Percentiles rank a stretch among this genome's conserved stretches.
phyloP scores from a whole-genome alignment of 2,113 vertebrate species.

The Channa argus region DNA sequence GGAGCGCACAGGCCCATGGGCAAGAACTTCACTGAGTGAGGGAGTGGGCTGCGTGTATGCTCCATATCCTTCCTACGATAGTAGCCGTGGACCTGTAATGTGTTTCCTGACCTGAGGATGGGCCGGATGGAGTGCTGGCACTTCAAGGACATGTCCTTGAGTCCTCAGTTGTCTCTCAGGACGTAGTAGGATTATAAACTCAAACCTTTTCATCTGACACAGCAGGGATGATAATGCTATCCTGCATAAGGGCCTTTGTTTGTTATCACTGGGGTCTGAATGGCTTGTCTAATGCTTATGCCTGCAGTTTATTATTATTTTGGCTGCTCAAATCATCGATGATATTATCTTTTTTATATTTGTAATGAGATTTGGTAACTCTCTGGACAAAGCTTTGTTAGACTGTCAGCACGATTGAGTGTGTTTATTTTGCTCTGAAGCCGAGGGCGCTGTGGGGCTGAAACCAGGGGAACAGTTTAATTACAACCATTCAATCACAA shows the following conservation, averaged over 20 bases:
- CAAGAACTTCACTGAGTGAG: conserved; percentile 34
- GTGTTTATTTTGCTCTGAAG: conserved; percentile 69
- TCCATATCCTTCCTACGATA: conserved; percentile 80
- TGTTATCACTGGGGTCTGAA: conserved; percentile 37
- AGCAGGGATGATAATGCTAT: conserved; percentile 33
- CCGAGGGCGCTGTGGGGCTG: conserved; percentile 30
- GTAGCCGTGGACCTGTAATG: conserved; percentile 64
- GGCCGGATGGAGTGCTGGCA: conserved; percentile 77
- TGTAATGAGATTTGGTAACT: conserved; percentile 42
- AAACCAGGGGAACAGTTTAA: conserved; percentile 72
- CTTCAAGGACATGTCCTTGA: conserved; percentile 84
- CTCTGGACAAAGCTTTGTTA: conserved; percentile 33
- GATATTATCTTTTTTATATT: conserved; percentile 55
- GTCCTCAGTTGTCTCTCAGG: conserved; percentile 58
- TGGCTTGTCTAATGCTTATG: conserved; percentile 16
- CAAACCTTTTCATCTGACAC: conserved; percentile 65
- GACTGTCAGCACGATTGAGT: conserved; percentile 41
- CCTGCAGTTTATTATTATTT: conserved; percentile 40
- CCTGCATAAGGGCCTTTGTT: conserved; percentile 39
- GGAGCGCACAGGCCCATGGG: conserved; percentile 16
- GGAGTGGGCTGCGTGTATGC: conserved; percentile 37
- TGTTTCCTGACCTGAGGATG: conserved; percentile 83
- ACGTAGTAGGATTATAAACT: conserved; percentile 62
- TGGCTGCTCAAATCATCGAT: conserved; percentile 26
- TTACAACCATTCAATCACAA: conserved; percentile 77